Percentiles rank a stretch among this genome's conserved stretches.
phyloP scores from a whole-genome alignment of 2,888 invertebrate genomes.

The Chelonus formosanus region DNA sequence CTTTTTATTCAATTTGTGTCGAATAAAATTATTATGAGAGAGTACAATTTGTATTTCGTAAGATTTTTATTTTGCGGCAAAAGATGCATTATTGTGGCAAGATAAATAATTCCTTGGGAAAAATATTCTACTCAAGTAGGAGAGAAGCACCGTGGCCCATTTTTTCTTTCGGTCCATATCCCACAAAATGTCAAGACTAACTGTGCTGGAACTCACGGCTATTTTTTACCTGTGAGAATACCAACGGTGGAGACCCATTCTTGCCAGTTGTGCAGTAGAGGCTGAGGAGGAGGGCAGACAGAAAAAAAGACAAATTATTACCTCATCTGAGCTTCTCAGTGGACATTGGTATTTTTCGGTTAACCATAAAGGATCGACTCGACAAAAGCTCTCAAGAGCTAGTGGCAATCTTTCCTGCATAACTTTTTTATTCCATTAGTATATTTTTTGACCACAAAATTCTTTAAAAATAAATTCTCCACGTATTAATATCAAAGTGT shows the following conservation, averaged over 20 bases:
- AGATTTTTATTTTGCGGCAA: conserved; percentile 2
- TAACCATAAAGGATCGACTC: conserved; percentile 32
- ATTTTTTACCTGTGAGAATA: conserved; percentile 52
- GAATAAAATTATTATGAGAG: conserved; percentile 5
- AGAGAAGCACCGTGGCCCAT: conserved; percentile 38
- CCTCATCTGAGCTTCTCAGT: conserved; percentile 21
- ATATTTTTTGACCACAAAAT: not conserved
- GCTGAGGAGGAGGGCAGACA: conserved; percentile 1
- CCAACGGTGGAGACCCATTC: conserved; percentile 40
- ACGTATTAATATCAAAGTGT: too few relatives aligned
- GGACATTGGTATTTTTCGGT: conserved; percentile 20
- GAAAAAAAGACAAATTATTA: conserved; percentile 42
- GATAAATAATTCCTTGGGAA: conserved; percentile 54
- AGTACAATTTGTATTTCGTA: conserved; percentile 17
- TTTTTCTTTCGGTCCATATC: conserved; percentile 52
- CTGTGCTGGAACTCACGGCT: conserved; percentile 42
- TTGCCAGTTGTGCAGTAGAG: conserved; percentile 21
- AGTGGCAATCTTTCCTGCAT: conserved; percentile 19
- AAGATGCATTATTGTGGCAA: not conserved
- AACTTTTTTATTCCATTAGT: conserved; percentile 2
- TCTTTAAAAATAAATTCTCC: too few relatives aligned
- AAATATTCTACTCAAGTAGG: conserved; percentile 48
- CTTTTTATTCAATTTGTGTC: conserved; percentile 5
- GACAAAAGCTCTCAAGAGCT: conserved; percentile 23
- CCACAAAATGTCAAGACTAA: conserved; percentile 45